phyloP scores from a whole-genome alignment of 2,797 vertebrate genomes.

The Graptemys geographica region DNA sequence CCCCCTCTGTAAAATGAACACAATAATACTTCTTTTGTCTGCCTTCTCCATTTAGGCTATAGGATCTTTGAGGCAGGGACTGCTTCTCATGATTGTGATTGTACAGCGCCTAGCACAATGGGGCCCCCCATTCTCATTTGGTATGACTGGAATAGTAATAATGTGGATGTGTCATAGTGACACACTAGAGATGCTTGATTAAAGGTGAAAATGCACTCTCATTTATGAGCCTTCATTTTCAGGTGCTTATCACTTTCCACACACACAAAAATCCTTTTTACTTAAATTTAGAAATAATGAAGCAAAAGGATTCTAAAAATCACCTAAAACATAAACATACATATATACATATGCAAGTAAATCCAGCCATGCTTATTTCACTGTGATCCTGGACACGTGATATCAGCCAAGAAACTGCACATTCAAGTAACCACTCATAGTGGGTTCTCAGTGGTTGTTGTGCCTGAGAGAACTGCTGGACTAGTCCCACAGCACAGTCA shows the following conservation, averaged over 20 bases:
- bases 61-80: neutral
- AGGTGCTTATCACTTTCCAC: neutral
- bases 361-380: neutral
- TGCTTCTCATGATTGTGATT: neutral
- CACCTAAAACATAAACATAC: neutral
- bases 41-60: neutral
- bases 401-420: neutral
- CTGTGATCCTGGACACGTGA: neutral
- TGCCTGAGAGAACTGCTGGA: neutral
- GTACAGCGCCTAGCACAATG: neutral
- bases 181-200: accelerated
- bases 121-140: neutral
- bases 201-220: neutral
- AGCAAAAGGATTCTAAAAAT: constrained; percentile 9
- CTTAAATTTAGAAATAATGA: neutral
- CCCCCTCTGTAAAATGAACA: neutral
- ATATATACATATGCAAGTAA: neutral
- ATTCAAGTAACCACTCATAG: neutral
- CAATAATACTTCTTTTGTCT: neutral
- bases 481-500: neutral
- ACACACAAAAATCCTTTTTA: neutral
- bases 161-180: neutral
- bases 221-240: neutral
- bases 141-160: neutral
- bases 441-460: neutral